Percentiles rank a stretch among this genome's conserved stretches.
These are phyloP conservation scores for Drosophila suzukii DNA, from an alignment of 1,140 invertebrate species.

Conservation along the genomic window DNA sequence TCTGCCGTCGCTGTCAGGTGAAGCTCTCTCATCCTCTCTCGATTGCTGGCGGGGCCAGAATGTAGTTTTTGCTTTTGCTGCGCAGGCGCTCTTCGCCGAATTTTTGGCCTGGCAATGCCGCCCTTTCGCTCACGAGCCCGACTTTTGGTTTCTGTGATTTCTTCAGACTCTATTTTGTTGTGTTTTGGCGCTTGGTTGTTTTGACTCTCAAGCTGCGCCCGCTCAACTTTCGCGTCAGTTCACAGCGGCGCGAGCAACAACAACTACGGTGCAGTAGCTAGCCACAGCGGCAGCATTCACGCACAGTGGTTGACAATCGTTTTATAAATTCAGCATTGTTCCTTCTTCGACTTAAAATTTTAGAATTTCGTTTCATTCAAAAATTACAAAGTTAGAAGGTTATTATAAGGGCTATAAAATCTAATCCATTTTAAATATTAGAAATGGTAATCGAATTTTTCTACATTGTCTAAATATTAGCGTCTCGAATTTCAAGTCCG, in stretches of 20 bases:
- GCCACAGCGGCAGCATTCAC: slow-evolving; percentile 24
- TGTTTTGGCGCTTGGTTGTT: slow-evolving; percentile 28
- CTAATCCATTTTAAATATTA: no score
- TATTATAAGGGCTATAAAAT: no score
- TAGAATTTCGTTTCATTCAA: no score
- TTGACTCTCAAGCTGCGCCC: slow-evolving; percentile 52
- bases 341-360: no score
- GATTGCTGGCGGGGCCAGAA: slow-evolving; percentile 4
- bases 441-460: no score
- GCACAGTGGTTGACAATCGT: slow-evolving; percentile 36
- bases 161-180: slow-evolving; percentile 29
- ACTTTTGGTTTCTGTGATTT: slow-evolving; percentile 36
- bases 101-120: slow-evolving; percentile 60
- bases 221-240: slow-evolving; percentile 68
- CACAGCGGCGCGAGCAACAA: slow-evolving; percentile 42
- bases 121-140: slow-evolving; percentile 8
- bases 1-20: slow-evolving; percentile 40
- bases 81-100: slow-evolving; percentile 48
- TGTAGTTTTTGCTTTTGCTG: slow-evolving; percentile 55
- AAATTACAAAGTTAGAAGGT: no score
- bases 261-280: slow-evolving; percentile 47
- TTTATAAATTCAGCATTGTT: no score
- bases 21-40: slow-evolving; percentile 32
- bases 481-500: no score
- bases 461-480: no score